Percentiles rank a stretch among this genome's conserved stretches.
Conservation (phyloP, 2,888 invertebrate genomes). For the Pollenia amentaria region DNA sequence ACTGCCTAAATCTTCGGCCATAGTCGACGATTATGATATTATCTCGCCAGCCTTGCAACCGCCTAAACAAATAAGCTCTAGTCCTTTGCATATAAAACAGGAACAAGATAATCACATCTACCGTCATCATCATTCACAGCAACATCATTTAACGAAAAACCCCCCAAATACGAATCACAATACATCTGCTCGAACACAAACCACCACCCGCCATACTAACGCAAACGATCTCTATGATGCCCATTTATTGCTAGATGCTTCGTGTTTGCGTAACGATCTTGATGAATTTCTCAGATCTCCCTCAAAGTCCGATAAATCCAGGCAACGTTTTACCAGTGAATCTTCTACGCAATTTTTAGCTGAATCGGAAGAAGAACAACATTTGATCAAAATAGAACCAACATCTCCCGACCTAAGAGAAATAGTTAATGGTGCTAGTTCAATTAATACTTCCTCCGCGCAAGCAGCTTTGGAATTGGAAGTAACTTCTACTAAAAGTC, state of each 20-base stretch:
- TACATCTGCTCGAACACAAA: constrained; percentile 49
- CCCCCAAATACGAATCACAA: constrained; percentile 47
- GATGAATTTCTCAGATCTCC: constrained; percentile 84
- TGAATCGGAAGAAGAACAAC: constrained; percentile 78
- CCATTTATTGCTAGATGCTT: constrained; percentile 81
- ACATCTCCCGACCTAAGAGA: constrained; percentile 81
- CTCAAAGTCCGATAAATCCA: constrained; percentile 80
- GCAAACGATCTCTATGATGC: constrained; percentile 82
- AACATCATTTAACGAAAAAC: constrained; percentile 54
- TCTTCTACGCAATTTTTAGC: constrained; percentile 80
- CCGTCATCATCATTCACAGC: constrained; percentile 66
- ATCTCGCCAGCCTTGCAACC: constrained; percentile 81
- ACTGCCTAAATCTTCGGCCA: constrained; percentile 75
- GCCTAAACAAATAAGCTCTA: constrained; percentile 82
- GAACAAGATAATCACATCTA: constrained; percentile 78
- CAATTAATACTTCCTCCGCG: constrained; percentile 73
- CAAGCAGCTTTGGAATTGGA: constrained; percentile 55
- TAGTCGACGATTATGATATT: constrained; percentile 83
- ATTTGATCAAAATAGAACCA: constrained; percentile 81
- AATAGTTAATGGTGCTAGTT: constrained; percentile 78
- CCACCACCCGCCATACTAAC: constrained; percentile 76
- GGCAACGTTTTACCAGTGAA: constrained; percentile 82
- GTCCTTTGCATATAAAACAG: constrained; percentile 81
- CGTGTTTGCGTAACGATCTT: constrained; percentile 82
- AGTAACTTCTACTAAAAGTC: constrained; percentile 8